Percentiles rank a stretch among this genome's conserved stretches.
These are phyloP conservation scores for Sarcophaga subvicina DNA, from an alignment of 2,888 invertebrate species.

Conservation along the genomic window DNA sequence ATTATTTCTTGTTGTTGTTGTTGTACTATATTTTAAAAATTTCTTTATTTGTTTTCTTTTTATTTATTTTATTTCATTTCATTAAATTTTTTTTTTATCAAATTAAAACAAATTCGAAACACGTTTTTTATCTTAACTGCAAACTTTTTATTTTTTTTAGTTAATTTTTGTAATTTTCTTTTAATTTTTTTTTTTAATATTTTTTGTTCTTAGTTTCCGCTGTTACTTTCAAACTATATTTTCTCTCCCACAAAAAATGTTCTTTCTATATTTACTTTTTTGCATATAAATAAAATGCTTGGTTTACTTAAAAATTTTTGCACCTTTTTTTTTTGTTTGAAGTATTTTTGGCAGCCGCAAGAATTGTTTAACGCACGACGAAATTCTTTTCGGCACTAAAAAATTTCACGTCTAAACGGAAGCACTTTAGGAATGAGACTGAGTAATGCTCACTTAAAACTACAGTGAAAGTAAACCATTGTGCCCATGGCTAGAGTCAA, in stretches of 20 bases:
- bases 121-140: slow-evolving; percentile 3
- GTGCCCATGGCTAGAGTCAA: slow-evolving; percentile 26
- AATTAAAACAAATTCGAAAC: background rate
- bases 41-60: background rate
- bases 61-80: too few relatives aligned
- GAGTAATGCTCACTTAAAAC: slow-evolving; percentile 35
- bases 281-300: background rate
- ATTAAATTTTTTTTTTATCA: slow-evolving; percentile 30
- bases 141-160: slow-evolving; percentile 6
- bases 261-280: background rate
- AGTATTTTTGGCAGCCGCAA: slow-evolving; percentile 5
- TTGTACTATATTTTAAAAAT: slow-evolving; percentile 15
- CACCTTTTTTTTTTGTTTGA: slow-evolving; percentile 15
- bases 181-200: background rate
- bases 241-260: background rate
- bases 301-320: background rate
- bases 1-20: background rate
- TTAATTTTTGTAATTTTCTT: background rate
- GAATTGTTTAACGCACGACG: background rate
- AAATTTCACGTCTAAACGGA: slow-evolving; percentile 35
- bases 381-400: background rate
- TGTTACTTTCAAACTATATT: background rate
- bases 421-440: slow-evolving; percentile 62
- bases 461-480: slow-evolving; percentile 24
- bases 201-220: background rate